Evolutionary conservation across 2,888 invertebrate genomes (phyloP).

Genomic region (Andrena hattorfiana): DNA sequence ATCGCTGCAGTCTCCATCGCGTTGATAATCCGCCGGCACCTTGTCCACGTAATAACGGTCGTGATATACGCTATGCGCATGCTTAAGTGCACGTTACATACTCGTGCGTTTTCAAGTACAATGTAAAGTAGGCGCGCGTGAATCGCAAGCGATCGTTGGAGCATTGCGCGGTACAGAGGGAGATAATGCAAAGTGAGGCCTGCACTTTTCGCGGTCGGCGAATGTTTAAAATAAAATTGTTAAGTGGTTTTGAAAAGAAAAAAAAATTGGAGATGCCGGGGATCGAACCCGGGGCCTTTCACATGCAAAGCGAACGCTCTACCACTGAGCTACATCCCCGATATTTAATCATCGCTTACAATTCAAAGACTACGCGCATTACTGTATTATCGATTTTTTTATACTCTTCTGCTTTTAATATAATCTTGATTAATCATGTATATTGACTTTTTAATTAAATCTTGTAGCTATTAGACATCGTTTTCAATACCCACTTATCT

Average conservation of each 20-base stretch:
- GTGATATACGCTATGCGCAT: conserved; percentile 26
- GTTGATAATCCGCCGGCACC: conserved; percentile 49
- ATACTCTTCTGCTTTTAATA: background rate
- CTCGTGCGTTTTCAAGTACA: conserved; percentile 6
- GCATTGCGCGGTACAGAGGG: background rate
- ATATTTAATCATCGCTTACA: conserved; percentile 30
- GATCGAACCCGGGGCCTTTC: conserved; percentile 99
- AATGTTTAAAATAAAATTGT: background rate
- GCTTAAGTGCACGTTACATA: conserved; percentile 33
- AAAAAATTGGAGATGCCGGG: conserved; percentile 94
- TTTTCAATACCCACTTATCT: background rate
- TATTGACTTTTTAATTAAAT: background rate
- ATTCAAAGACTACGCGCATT: conserved; percentile 7
- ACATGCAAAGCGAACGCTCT: conserved; percentile 99
- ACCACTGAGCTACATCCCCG: conserved; percentile 98
- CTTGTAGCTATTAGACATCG: background rate
- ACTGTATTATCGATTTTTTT: conserved; percentile 8
- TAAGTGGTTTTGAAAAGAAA: conserved; percentile 67
- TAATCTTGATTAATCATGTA: background rate
- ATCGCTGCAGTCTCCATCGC: conserved; percentile 10
- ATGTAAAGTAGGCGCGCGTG: background rate
- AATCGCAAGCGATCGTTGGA: background rate
- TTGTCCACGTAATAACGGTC: conserved; percentile 47
- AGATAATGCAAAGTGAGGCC: conserved; percentile 8
- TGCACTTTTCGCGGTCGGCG: background rate